Evolutionary conservation across 1,140 invertebrate species (phyloP).

Genomic region (Orius insidiosus): DNA sequence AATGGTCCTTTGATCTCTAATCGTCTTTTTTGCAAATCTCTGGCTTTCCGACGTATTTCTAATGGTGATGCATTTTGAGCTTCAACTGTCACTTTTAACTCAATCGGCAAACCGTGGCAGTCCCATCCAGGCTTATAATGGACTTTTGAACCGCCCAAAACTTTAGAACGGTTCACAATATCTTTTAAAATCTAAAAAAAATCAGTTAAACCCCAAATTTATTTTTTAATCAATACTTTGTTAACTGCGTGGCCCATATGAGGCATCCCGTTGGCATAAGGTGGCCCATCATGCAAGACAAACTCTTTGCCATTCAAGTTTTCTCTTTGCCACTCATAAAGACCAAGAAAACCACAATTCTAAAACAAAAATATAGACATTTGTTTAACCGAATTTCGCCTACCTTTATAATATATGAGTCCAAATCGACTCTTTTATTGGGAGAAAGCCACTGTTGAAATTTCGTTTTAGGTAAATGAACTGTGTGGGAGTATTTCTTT

Average conservation of each 20-base stretch:
- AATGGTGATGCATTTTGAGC: constrained; percentile 14
- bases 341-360: constrained; percentile 49
- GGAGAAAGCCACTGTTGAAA: constrained; percentile 42
- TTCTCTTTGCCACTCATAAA: constrained; percentile 73
- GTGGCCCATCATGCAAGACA: constrained; percentile 92
- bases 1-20: constrained; percentile 52
- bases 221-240: constrained; percentile 51
- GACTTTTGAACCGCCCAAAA: constrained; percentile 61
- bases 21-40: constrained; percentile 56
- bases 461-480: constrained; percentile 48
- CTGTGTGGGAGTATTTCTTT: constrained; percentile 14
- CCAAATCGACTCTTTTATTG: constrained; percentile 35
- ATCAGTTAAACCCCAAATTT: background rate
- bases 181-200: constrained; percentile 78
- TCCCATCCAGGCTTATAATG: constrained; percentile 96
- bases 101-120: constrained; percentile 97
- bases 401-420: constrained; percentile 36
- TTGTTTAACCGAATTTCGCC: background rate
- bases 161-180: constrained; percentile 65
- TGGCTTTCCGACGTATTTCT: constrained; percentile 35
- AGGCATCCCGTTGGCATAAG: constrained; percentile 94
- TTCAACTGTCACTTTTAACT: constrained; percentile 64
- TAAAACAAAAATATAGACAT: constrained; percentile 24
- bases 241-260: constrained; percentile 98
- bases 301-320: constrained; percentile 38